A percentile compares a stretch with the other conserved stretches of the same genome.
These are phyloP conservation scores for Theropithecus gelada DNA, from an alignment of 2,113 vertebrate species.

Conservation along the genomic window DNA sequence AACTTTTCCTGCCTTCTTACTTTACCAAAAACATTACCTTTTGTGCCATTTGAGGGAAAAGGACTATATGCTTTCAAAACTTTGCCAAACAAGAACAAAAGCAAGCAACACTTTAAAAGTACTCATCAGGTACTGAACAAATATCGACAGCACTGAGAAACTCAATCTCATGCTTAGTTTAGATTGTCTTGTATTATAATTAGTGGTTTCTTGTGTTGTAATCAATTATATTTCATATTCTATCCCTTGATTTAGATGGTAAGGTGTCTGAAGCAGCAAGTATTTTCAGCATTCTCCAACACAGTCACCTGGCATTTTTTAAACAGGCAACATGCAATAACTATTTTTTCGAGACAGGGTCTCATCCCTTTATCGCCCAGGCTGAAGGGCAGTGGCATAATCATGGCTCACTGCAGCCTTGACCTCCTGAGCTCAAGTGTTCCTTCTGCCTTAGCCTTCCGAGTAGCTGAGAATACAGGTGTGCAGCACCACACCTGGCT, in stretches of 20 bases:
- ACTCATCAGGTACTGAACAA: neutral
- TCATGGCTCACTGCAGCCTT: too few species aligned
- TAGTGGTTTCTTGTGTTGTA: neutral
- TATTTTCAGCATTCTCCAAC: neutral
- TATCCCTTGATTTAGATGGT: too few species aligned
- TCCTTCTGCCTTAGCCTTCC: too few species aligned
- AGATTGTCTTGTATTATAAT: too few species aligned
- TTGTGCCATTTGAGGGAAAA: neutral
- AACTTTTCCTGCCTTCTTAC: neutral
- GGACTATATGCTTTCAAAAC: neutral
- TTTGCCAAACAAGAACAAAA: neutral
- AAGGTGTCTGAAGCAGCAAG: neutral
- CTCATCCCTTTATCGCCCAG: too few species aligned
- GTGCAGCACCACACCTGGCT: too few species aligned
- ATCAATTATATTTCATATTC: neutral
- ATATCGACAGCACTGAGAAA: fast-evolving
- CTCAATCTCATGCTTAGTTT: neutral
- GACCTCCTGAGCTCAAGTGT: too few species aligned
- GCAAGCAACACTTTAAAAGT: neutral
- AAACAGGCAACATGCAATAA: fast-evolving
- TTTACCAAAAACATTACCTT: neutral
- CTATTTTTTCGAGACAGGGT: neutral
- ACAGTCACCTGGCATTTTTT: neutral
- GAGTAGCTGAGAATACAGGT: too few species aligned
- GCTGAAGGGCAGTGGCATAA: too few species aligned